Base-by-base conservation (phyloP, 2,888 invertebrate genomes). In the Brachyopa scutellaris region DNA sequence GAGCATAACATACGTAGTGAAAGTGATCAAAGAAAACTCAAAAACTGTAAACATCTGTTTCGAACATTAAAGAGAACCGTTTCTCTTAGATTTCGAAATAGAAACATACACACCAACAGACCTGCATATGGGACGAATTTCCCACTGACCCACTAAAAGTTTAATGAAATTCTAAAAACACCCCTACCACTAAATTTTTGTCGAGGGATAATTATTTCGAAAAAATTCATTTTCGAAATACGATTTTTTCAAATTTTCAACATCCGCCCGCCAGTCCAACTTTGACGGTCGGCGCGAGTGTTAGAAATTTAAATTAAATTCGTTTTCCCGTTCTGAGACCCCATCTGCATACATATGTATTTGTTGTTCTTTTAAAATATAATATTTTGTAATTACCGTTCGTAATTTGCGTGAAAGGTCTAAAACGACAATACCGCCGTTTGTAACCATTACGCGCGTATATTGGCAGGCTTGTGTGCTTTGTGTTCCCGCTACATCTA, bases 281-380 rank as follows among this genome's bases (percentile, higher is more conserved):
- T 88, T 88, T 87, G 88, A 86, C 89, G 87, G 89, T 88, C 87
- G 90, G 85, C 86, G 87, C 86, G 87, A 82, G 59, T 66, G 70
- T 77, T 82, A 31, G 33, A 49, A 49, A 55, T 62, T 15, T 0
- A 19, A 69, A 49, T 26, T 19, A 15, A 23, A 21, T 31, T 3
- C 74, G 33, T 73, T 26, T 26, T n/a, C n/a, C n/a, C n/a, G 23
- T 61, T 45, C 36, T 29, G 31, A 40, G 29, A 23, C 72, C 77
- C 64, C 59, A 26, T 21, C 15, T 26, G 55, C n/a, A n/a, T n/a
- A n/a, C n/a, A n/a, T n/a, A n/a, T n/a, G n/a, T n/a, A n/a, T 62
- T 36, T 40, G 15, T 69, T 59, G 42, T 77, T 62, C 47, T 31
- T 69, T 42, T 11, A 49, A 53, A 33, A 53, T 38, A 64, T 36